Base-by-base conservation (phyloP, 2,888 invertebrate genomes). In the Bellardia bayeri region DNA sequence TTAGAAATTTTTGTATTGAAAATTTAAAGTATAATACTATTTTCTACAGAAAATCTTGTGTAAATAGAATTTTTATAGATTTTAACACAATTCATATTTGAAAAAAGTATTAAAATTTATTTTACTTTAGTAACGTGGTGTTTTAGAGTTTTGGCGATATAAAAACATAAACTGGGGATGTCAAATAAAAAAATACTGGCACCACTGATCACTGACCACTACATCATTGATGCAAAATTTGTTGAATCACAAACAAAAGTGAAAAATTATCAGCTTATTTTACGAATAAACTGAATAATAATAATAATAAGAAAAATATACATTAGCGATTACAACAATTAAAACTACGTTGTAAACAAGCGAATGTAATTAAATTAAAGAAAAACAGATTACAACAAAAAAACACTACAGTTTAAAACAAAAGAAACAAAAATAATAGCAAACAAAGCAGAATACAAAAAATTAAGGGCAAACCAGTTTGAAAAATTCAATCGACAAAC, bases 401-500 rank as follows among this genome's bases (percentile, higher is more conserved):
- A 74, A 8, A 16, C 45, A 45, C 45, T 45, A 63, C 68, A 64
- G 64, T 58, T 68, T 33, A 72, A 64, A 82, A 66, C 49, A 69
- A 81, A 42, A 69, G 68, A 80, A 4, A 68, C 33, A 51, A 40
- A 40, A 71, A 68, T 42, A 68, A 45, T 4, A 85, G 75, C 75
- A 75, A 69, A 75, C 69, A 69, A 86, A 86, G 78, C 82, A 75
- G 42, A 75, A 68, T 0, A 61, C 30, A 37, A 51, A 69, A 54
- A 64, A 68, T n/a, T 23, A 74, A 86, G 72, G 78, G 78, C 86
- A 86, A 54, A 64, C 30, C 66, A 74, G 69, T 75, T 74, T 54
- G 9, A 61, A 68, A 74, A 68, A 72, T 61, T 66, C 61, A 64
- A 56, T 85, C 61, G 61, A 80, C 63, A 69, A 69, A 7, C 69